Conservation (phyloP, 2,797 vertebrate species). For the Sebastes alutus region DNA sequence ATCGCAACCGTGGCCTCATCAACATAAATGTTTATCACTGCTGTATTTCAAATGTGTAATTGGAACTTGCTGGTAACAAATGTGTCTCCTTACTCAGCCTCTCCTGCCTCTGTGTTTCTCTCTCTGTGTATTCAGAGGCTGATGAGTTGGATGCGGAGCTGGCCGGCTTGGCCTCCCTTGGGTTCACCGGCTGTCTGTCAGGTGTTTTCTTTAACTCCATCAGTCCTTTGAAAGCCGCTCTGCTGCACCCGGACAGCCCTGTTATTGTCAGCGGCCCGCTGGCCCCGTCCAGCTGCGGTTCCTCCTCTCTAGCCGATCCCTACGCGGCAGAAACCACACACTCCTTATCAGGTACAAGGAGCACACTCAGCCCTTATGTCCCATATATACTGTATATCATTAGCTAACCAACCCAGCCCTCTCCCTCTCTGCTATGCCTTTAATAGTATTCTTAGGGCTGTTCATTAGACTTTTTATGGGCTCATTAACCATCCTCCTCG, state of each 20-base stretch:
- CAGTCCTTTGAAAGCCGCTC: conserved; percentile 90
- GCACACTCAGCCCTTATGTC: not conserved
- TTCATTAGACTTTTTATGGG: conserved; percentile 46
- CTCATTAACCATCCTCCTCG: conserved; percentile 52
- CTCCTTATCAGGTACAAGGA: conserved; percentile 88
- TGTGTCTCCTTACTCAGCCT: not conserved
- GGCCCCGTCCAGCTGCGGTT: conserved; percentile 87
- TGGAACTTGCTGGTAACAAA: conserved; percentile 12
- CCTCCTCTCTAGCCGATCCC: conserved; percentile 80
- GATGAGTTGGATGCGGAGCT: conserved; percentile 86
- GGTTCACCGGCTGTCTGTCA: conserved; percentile 94
- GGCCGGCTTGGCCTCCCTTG: conserved; percentile 81
- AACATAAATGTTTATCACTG: conserved; percentile 1
- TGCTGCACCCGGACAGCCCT: conserved; percentile 82
- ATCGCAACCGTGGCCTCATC: not conserved
- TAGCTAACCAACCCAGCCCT: not conserved
- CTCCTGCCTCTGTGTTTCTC: conserved; percentile 8
- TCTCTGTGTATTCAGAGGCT: conserved; percentile 73
- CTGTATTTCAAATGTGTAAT: not conserved
- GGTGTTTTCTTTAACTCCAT: conserved; percentile 91
- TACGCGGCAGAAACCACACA: conserved; percentile 90
- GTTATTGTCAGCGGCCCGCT: conserved; percentile 86
- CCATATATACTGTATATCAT: not conserved
- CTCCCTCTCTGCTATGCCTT: conserved; percentile 14
- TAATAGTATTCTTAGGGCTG: conserved; percentile 31